Conservation (phyloP, 2,888 invertebrate species). For the Cerceris rybyensis region DNA sequence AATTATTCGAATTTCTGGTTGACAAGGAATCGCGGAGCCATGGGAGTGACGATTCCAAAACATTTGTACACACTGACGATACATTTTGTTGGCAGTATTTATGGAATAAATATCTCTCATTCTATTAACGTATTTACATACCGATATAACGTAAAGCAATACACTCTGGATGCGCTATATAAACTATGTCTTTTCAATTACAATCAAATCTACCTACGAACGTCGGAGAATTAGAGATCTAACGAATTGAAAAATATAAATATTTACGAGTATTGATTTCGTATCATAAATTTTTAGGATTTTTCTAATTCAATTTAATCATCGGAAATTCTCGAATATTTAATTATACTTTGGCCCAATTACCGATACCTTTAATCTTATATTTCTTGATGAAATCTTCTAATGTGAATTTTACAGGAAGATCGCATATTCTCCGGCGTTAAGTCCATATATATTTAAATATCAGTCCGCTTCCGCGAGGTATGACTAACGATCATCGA, state of each 20-base stretch:
- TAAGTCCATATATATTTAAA: constrained; percentile 19
- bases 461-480: constrained; percentile 42
- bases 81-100: constrained; percentile 66
- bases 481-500: constrained; percentile 38
- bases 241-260: not conserved
- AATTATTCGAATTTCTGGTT: constrained; percentile 16
- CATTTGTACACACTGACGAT: constrained; percentile 46
- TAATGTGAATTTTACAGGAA: not conserved
- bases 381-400: not conserved
- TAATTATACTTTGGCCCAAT: not conserved
- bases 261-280: not conserved
- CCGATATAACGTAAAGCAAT: constrained; percentile 39
- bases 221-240: constrained; percentile 36
- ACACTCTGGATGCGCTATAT: constrained; percentile 42
- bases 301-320: not conserved
- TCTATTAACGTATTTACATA: constrained; percentile 60
- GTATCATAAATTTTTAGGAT: no score
- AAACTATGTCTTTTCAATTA: constrained; percentile 36
- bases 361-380: not conserved
- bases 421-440: constrained; percentile 55
- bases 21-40: constrained; percentile 31
- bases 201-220: constrained; percentile 26
- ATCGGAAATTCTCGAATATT: not conserved
- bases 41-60: constrained; percentile 37
- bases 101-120: constrained; percentile 46